phyloP scores from a whole-genome alignment of 64 coral and sea anemone species.

The Porites lutea region DNA sequence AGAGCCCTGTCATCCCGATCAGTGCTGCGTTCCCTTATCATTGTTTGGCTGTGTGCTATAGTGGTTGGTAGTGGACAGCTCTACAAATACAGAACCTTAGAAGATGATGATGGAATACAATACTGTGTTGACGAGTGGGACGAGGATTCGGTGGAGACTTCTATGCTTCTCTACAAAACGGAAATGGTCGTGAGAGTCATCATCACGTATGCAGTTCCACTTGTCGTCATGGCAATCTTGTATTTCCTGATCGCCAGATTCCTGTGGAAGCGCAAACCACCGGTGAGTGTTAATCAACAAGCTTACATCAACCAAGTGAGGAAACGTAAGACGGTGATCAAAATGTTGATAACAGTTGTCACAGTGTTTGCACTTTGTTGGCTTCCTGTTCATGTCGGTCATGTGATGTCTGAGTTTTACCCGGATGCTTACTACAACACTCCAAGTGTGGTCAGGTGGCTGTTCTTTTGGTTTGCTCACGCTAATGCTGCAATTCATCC shows the following conservation, averaged over 20 bases:
- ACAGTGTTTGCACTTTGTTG: conserved; percentile 9
- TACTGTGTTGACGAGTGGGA: too few relatives aligned
- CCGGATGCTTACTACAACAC: background rate
- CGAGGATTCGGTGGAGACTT: too few relatives aligned
- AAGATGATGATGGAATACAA: too few relatives aligned
- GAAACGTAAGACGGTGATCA: background rate
- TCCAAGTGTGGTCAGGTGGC: background rate
- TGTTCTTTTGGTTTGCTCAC: background rate
- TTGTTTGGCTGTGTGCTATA: too few relatives aligned
- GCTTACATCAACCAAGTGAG: background rate
- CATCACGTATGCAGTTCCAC: background rate
- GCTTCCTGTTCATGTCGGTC: background rate
- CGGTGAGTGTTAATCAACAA: background rate
- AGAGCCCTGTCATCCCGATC: too few relatives aligned
- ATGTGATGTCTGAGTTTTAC: background rate
- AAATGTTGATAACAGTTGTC: conserved; percentile 3
- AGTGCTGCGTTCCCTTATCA: too few relatives aligned
- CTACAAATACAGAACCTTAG: too few relatives aligned
- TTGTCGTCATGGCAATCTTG: conserved; percentile 9
- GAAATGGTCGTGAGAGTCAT: too few relatives aligned
- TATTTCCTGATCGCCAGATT: conserved; percentile 9
- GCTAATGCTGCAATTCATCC: conserved; percentile 21
- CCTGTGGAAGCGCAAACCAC: conserved; percentile 28
- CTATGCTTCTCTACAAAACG: too few relatives aligned
- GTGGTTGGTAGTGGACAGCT: too few relatives aligned